Percentiles rank a stretch among this genome's conserved stretches.
Conservation (phyloP, 2,797 vertebrate genomes). For the Sebastiscus tertius region DNA sequence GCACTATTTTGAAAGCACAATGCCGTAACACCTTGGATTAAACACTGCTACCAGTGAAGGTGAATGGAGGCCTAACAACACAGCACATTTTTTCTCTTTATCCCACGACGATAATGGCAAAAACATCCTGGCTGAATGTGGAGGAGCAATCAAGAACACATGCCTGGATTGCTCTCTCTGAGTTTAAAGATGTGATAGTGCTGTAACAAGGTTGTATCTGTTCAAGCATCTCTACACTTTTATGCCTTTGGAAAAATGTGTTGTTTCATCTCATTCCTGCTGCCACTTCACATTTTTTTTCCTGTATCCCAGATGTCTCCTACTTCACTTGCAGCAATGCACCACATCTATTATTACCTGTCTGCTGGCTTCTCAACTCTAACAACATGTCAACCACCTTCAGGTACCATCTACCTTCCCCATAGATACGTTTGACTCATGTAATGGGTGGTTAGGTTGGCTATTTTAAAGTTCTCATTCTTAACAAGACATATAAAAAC, state of each 20-base stretch:
- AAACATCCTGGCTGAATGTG: neutral
- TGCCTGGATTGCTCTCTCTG: neutral
- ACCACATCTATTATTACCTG: neutral
- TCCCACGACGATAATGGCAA: neutral
- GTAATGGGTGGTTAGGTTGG: neutral
- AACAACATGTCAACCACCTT: constrained; percentile 8
- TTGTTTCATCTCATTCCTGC: neutral
- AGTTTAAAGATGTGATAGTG: neutral
- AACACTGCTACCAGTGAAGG: neutral
- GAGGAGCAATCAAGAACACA: neutral
- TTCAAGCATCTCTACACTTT: neutral
- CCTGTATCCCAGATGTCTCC: neutral
- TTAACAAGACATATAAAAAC: neutral
- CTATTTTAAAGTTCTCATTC: neutral
- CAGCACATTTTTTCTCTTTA: neutral
- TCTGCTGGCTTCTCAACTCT: neutral
- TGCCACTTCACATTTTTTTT: neutral
- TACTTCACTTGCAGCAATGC: neutral
- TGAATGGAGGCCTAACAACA: neutral
- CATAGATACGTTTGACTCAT: neutral
- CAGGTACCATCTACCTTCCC: neutral
- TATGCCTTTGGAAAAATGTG: neutral
- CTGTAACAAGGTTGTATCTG: neutral
- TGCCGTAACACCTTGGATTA: neutral
- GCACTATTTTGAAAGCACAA: neutral